These are phyloP conservation scores for Melanostigma gelatinosum DNA, from an alignment of 2,113 vertebrate species.

Conservation along the genomic window DNA sequence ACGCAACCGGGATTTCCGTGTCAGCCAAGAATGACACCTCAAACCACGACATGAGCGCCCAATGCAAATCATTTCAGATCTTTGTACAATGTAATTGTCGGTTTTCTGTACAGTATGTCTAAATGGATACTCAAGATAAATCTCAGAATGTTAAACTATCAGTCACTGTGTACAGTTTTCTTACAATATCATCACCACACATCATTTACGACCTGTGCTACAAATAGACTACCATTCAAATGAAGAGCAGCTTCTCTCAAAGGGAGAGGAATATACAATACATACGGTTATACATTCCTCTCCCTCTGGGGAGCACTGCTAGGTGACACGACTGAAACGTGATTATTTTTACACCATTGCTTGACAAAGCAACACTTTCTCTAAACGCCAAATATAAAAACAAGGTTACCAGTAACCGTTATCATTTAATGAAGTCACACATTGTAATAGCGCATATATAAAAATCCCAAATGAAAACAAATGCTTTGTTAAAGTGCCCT, in stretches of 20 bases:
- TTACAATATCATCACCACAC: neutral
- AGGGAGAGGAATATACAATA: no score
- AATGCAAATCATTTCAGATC: neutral
- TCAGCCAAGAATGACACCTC: constrained; percentile 91
- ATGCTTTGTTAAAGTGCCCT: neutral
- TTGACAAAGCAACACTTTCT: neutral
- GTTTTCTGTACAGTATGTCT: neutral
- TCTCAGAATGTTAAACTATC: neutral
- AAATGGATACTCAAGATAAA: constrained; percentile 22
- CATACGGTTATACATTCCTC: neutral
- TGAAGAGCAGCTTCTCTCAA: neutral
- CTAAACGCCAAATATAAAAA: neutral
- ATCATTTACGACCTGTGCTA: neutral
- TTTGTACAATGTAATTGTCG: neutral
- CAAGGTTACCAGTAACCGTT: neutral
- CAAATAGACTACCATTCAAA: neutral
- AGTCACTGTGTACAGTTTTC: neutral
- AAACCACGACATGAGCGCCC: neutral
- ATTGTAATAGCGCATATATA: neutral
- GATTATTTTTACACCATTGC: neutral
- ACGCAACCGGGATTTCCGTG: constrained; percentile 97
- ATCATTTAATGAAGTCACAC: neutral
- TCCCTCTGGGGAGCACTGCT: neutral
- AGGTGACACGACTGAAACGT: neutral
- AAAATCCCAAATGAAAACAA: constrained; percentile 6